A percentile compares a stretch with the other conserved stretches of the same genome.
Conservation (phyloP, 1,140 invertebrate genomes). For the Tetramorium simillimum region DNA sequence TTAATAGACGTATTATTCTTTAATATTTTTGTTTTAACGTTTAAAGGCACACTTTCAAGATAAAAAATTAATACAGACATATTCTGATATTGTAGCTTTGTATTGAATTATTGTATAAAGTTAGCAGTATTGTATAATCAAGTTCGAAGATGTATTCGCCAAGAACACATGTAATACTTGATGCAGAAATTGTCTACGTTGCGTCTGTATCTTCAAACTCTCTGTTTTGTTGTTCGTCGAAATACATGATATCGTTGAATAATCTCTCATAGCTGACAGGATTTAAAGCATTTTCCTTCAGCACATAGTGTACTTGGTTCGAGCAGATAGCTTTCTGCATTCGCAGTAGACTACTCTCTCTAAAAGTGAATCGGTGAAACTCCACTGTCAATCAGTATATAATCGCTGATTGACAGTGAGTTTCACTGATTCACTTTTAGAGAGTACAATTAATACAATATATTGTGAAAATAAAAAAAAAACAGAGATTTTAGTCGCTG, state of each 20-base stretch:
- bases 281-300: conserved; percentile 19
- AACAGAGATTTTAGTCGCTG: not conserved
- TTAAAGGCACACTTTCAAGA: not conserved
- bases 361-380: too few relatives aligned
- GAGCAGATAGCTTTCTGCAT: not conserved
- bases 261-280: conserved; percentile 19
- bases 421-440: too few relatives aligned
- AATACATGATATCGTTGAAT: conserved; percentile 12
- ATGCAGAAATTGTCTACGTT: not conserved
- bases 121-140: not conserved
- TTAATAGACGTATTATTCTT: not conserved
- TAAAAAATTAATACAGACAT: not conserved
- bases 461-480: not conserved
- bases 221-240: not conserved
- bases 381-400: too few relatives aligned
- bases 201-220: not conserved
- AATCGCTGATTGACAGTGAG: too few relatives aligned
- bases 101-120: not conserved
- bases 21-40: not conserved
- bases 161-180: not conserved
- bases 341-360: not conserved
- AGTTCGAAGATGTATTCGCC: not conserved
- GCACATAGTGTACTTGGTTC: not conserved
- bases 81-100: not conserved
- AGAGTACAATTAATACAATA: not conserved